Percentiles rank a stretch among this genome's conserved stretches.
Evolutionary conservation across 2,888 invertebrate genomes (phyloP).

Genomic region (Synergus umbraculus): DNA sequence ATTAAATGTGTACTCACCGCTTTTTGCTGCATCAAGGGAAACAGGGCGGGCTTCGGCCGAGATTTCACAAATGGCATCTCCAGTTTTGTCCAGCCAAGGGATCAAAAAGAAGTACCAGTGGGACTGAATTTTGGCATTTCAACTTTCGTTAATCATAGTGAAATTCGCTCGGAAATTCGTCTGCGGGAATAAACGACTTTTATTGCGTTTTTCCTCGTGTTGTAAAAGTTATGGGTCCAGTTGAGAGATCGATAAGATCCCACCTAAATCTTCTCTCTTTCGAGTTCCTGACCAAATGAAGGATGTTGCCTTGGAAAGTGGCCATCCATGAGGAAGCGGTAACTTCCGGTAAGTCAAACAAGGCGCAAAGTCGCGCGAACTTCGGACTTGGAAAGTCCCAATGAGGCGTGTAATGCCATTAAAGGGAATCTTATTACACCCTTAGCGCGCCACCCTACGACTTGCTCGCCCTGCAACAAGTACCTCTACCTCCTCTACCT

Average conservation of each 20-base stretch:
- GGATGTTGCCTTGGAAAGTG: slow-evolving; percentile 50
- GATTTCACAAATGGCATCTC: slow-evolving; percentile 36
- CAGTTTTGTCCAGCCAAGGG: neutral
- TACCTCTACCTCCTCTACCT: slow-evolving; percentile 61
- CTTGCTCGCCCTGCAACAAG: slow-evolving; percentile 70
- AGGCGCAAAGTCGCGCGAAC: slow-evolving; percentile 71
- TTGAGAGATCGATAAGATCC: too few relatives aligned
- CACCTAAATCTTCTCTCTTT: neutral
- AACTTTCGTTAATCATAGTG: neutral
- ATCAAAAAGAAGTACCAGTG: neutral
- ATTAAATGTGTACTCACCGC: slow-evolving; percentile 69
- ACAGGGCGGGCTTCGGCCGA: slow-evolving; percentile 20
- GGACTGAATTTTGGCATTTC: neutral
- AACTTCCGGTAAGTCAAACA: slow-evolving; percentile 76
- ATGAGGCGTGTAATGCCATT: slow-evolving; percentile 78
- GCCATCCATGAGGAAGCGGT: slow-evolving; percentile 57
- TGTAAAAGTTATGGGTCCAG: too few relatives aligned
- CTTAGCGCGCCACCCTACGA: slow-evolving; percentile 64
- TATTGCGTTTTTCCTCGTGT: too few relatives aligned
- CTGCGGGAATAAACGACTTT: too few relatives aligned
- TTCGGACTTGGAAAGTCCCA: slow-evolving; percentile 76
- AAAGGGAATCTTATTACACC: slow-evolving; percentile 76
- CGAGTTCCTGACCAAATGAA: slow-evolving; percentile 7
- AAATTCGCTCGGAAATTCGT: too few relatives aligned
- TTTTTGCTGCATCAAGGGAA: slow-evolving; percentile 54